Percentiles rank a stretch among this genome's conserved stretches.
phyloP scores from a whole-genome alignment of 1,140 invertebrate genomes.

The Calosoma granatense region DNA sequence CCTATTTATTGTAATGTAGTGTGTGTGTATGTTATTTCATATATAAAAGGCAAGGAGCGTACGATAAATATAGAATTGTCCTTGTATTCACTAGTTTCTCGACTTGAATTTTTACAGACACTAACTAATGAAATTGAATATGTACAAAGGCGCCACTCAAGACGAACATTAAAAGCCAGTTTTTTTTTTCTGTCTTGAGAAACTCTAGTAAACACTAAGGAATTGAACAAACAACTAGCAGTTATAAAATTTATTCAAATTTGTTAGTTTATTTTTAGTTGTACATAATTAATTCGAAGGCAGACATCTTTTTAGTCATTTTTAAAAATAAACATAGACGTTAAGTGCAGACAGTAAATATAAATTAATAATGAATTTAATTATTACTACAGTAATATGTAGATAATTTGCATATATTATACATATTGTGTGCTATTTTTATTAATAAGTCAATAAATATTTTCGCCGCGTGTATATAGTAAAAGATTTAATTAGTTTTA shows the following conservation, averaged over 20 bases:
- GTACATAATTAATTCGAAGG: not conserved
- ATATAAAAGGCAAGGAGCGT: not conserved
- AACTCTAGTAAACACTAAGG: not conserved
- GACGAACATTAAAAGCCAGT: not conserved
- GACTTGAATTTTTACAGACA: not conserved
- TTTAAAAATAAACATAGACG: too few relatives aligned
- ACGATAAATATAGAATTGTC: not conserved
- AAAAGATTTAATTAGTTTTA: too few relatives aligned
- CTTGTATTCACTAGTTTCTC: not conserved
- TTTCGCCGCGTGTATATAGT: too few relatives aligned
- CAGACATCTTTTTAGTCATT: not conserved
- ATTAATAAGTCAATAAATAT: too few relatives aligned
- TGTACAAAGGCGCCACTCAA: not conserved
- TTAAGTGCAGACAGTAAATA: too few relatives aligned
- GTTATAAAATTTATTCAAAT: not conserved
- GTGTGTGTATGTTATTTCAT: too few relatives aligned
- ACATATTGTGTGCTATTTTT: too few relatives aligned
- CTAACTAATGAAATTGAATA: conserved; percentile 1
- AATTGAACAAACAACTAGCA: not conserved
- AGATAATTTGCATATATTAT: too few relatives aligned
- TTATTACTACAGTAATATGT: too few relatives aligned
- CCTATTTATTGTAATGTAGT: too few relatives aligned
- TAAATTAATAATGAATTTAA: too few relatives aligned
- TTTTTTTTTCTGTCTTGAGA: not conserved
- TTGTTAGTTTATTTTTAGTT: conserved; percentile 1